Conservation (phyloP, 2,797 vertebrate species). For the Anisognathus igniventris region DNA sequence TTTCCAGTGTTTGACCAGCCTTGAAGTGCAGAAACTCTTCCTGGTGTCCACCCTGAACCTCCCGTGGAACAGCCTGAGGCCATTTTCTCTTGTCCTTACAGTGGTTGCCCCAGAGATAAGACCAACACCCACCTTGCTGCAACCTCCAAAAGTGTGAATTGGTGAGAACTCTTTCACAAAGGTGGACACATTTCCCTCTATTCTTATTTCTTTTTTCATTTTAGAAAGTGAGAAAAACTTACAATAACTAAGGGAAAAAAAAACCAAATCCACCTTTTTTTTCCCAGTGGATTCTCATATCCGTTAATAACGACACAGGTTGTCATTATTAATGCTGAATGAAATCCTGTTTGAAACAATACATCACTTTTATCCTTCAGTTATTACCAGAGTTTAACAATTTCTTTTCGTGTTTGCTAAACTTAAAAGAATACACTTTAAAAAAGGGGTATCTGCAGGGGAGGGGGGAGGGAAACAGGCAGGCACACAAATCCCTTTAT, state of each 20-base stretch:
- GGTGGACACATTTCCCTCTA: background rate
- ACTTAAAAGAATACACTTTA: background rate
- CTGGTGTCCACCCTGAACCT: background rate
- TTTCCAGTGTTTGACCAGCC: background rate
- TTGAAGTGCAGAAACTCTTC: background rate
- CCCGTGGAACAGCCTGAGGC: fast-evolving
- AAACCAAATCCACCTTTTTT: background rate
- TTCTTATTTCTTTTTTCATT: background rate
- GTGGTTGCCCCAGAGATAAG: background rate
- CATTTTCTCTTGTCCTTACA: background rate
- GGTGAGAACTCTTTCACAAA: background rate
- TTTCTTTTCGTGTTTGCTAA: background rate
- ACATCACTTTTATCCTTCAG: background rate
- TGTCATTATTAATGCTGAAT: background rate
- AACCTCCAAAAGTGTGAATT: background rate
- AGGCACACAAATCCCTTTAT: background rate
- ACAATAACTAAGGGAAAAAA: fast-evolving
- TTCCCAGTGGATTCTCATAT: background rate
- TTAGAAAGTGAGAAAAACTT: background rate
- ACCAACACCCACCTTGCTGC: background rate
- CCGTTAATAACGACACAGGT: background rate
- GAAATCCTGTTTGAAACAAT: background rate
- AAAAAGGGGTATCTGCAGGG: background rate
- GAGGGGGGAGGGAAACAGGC: background rate
- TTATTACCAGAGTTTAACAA: background rate